phyloP scores from a whole-genome alignment of 2,113 vertebrate species.

The Petromus typicus region DNA sequence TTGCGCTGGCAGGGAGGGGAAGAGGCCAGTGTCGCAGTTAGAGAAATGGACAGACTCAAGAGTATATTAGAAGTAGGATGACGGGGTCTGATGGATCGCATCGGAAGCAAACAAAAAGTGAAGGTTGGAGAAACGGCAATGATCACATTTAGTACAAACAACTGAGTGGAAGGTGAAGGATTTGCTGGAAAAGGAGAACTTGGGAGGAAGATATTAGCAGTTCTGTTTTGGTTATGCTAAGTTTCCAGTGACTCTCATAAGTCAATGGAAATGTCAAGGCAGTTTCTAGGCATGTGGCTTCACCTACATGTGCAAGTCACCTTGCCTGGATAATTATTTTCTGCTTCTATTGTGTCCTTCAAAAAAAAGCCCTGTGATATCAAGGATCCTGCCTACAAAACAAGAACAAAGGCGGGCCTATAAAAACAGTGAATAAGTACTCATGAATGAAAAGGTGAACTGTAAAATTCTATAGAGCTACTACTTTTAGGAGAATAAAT shows the following conservation, averaged over 20 bases:
- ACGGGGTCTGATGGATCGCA: not conserved
- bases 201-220: not conserved
- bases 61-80: not conserved
- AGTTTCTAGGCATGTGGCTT: not conserved
- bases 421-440: not conserved
- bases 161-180: not conserved
- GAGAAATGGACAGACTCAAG: not conserved
- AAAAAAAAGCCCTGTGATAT: constrained; percentile 34
- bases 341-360: not conserved
- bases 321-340: no score
- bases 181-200: not conserved
- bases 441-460: not conserved
- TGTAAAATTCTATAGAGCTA: not conserved
- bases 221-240: not conserved
- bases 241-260: not conserved
- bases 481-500: not conserved
- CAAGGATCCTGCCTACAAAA: constrained; percentile 6
- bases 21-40: not conserved
- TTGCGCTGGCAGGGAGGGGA: not conserved
- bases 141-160: not conserved
- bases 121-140: not conserved
- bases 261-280: not conserved
- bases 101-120: not conserved
- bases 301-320: not conserved
- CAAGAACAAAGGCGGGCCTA: constrained; percentile 14